These are phyloP conservation scores for Alviniconcha strummeri DNA, from an alignment of 2,888 invertebrate genomes.

Conservation along the genomic window DNA sequence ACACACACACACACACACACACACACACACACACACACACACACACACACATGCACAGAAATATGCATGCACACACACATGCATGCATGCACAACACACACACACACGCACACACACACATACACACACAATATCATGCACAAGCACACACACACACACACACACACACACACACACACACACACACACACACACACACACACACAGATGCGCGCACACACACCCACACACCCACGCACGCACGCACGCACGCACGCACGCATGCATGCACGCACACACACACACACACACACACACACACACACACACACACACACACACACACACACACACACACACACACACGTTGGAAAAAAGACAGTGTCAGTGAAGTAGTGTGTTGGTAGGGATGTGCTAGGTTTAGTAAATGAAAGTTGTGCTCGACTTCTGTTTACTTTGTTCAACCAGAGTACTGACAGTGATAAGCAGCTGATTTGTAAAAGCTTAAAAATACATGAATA, in stretches of 20 bases:
- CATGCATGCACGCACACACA: slow-evolving; percentile 12
- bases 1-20: neutral
- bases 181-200: slow-evolving; percentile 15
- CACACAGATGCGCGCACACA: neutral
- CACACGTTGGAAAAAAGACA: too few species aligned
- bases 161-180: slow-evolving; percentile 15
- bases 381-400: too few species aligned
- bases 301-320: slow-evolving; percentile 19
- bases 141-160: neutral
- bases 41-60: neutral
- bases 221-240: slow-evolving; percentile 19
- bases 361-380: too few species aligned
- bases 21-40: slow-evolving; percentile 13
- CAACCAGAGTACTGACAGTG: too few species aligned
- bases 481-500: too few species aligned
- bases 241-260: neutral
- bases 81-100: too few species aligned
- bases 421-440: too few species aligned
- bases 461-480: too few species aligned
- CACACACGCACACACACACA: too few species aligned
- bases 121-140: too few species aligned
- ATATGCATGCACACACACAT: too few species aligned
- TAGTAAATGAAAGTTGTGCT: too few species aligned
- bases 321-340: slow-evolving; percentile 13
- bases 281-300: neutral